These are phyloP conservation scores for Pollimyrus isidori DNA, from an alignment of 2,113 vertebrate genomes.

Conservation along the genomic window DNA sequence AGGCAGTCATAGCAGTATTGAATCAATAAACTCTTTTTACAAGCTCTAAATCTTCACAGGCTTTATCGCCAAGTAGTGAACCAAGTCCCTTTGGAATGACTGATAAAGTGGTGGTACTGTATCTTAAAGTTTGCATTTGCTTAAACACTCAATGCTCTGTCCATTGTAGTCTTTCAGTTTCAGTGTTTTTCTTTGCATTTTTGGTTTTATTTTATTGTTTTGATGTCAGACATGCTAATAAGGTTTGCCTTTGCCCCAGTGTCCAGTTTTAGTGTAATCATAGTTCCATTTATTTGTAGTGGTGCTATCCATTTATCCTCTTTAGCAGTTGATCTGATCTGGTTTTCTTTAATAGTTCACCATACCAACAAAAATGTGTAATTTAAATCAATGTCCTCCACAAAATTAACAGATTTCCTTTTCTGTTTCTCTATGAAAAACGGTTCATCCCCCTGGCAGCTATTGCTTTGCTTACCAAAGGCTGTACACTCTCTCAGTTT, in stretches of 20 bases:
- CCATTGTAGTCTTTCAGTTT: too few relatives aligned
- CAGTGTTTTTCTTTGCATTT: neutral
- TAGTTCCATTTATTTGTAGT: neutral
- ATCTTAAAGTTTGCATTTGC: too few relatives aligned
- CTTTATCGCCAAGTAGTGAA: neutral
- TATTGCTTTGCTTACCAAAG: neutral
- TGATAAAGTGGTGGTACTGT: too few relatives aligned
- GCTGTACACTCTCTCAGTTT: neutral
- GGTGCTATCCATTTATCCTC: neutral
- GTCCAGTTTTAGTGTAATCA: constrained; percentile 1
- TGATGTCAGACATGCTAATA: neutral
- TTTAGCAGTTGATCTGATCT: neutral
- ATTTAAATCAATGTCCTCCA: neutral
- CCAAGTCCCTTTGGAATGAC: neutral
- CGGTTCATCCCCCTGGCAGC: neutral
- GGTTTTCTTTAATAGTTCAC: too few relatives aligned
- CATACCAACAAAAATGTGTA: neutral
- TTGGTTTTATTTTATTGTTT: neutral
- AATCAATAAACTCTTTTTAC: neutral
- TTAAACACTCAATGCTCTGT: too few relatives aligned
- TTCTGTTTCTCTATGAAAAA: neutral
- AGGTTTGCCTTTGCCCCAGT: constrained; percentile 16
- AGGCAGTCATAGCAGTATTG: neutral
- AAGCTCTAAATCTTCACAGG: neutral
- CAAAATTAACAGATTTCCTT: neutral